Evolutionary conservation across 64 coral and sea anemone species (phyloP).

Genomic region (Catalaphyllia jardinei): DNA sequence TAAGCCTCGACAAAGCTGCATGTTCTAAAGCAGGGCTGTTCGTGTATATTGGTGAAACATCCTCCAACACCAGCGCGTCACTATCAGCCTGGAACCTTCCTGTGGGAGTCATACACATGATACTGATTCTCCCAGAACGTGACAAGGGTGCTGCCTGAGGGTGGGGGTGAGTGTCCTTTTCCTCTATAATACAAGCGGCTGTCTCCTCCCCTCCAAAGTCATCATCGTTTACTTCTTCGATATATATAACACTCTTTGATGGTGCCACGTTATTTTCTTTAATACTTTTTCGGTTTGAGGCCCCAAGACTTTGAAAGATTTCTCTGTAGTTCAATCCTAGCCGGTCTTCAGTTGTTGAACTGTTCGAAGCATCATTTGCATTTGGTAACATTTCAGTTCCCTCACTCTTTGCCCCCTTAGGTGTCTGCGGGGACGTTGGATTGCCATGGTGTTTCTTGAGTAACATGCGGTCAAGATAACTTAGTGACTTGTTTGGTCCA

Average conservation of each 20-base stretch:
- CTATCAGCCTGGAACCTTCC: slow-evolving; percentile 72
- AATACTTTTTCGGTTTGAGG: neutral
- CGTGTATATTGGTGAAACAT: slow-evolving; percentile 7
- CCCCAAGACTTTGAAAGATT: slow-evolving; percentile 73
- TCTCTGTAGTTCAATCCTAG: slow-evolving; percentile 77
- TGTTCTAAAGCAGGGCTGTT: neutral
- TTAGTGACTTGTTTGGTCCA: slow-evolving; percentile 65
- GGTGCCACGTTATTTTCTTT: neutral
- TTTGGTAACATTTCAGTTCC: neutral
- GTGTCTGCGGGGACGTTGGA: neutral
- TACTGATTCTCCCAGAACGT: slow-evolving; percentile 57
- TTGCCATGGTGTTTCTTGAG: slow-evolving; percentile 85
- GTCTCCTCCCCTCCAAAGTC: slow-evolving; percentile 58
- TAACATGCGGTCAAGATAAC: slow-evolving; percentile 86
- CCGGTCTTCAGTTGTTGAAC: neutral
- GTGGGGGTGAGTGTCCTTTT: slow-evolving; percentile 10
- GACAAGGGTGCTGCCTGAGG: slow-evolving; percentile 21
- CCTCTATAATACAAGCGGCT: slow-evolving; percentile 78
- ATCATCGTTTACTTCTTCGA: slow-evolving; percentile 65
- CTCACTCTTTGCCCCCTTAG: neutral
- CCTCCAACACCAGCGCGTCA: slow-evolving; percentile 32
- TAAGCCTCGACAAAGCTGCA: neutral
- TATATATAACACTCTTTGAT: slow-evolving; percentile 17
- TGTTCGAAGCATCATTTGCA: neutral
- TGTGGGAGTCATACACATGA: slow-evolving; percentile 70